Evolutionary conservation across 2,113 vertebrate genomes (phyloP).

Genomic region (Colinus virginianus): DNA sequence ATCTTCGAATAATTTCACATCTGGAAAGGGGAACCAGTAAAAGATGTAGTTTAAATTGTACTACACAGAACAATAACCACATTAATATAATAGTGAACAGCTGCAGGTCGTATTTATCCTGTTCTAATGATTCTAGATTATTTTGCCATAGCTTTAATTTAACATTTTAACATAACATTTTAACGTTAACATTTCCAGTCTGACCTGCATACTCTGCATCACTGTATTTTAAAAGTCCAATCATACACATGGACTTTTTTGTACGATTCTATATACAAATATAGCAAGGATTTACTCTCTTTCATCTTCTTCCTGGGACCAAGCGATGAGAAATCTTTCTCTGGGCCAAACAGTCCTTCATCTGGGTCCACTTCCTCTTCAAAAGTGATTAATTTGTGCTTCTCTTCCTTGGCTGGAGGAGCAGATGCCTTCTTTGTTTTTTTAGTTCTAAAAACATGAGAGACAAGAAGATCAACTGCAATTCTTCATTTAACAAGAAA

Average conservation of each 20-base stretch:
- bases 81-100: neutral
- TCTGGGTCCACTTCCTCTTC: slow-evolving; percentile 78
- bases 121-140: neutral
- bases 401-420: slow-evolving; percentile 24
- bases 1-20: slow-evolving; percentile 83
- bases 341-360: slow-evolving; percentile 74
- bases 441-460: slow-evolving; percentile 76
- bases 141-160: neutral
- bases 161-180: neutral
- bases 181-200: neutral
- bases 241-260: neutral
- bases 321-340: neutral
- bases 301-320: slow-evolving; percentile 23
- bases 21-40: slow-evolving; percentile 54
- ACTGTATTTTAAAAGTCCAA: neutral
- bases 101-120: neutral
- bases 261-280: neutral
- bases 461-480: slow-evolving; percentile 22
- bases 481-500: neutral
- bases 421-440: slow-evolving; percentile 67
- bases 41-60: neutral
- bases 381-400: slow-evolving; percentile 77
- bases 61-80: neutral
- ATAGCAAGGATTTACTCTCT: slow-evolving; percentile 64
- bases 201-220: neutral